Base-by-base conservation (phyloP, 2,797 vertebrate genomes). In the Bradypodion ventrale region DNA sequence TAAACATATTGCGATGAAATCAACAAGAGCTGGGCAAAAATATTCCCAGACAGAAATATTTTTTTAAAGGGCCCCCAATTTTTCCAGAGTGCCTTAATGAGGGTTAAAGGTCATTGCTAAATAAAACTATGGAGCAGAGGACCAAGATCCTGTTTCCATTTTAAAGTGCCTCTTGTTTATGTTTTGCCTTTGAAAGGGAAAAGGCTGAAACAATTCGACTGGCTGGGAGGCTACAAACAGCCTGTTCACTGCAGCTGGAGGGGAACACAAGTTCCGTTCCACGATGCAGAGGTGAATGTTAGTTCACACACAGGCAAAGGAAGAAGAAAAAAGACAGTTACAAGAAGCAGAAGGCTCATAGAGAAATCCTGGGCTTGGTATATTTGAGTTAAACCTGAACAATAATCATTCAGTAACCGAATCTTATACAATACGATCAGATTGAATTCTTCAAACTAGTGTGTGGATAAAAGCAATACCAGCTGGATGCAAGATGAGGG, bases 131-230 rank as follows among this genome's bases (percentile, higher is more conserved):
- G 94, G 93, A 95, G 93, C 93, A 95, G 93, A 95, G 91, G 93
- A 93, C 81, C 90, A 90, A 94, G 95, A 96, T 96, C 95, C 95
- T 96, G 95, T 96, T 96, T 96, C 96, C 95, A 96, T 95, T 96
- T 96, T 95, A 95, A 94, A 95, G 93, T 92, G 90, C 85, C 90
- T 91, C 87, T 87, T 95, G 95, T 96, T 96, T 96, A 96, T 94
- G 89, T 95, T 96, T 95, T 94, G 92, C 84, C 86, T 91, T 95
- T 73, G 65, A 88, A 90, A 94, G 90, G 94, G 94, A 93, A 95
- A 95, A 94, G 92, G 78, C 92, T 87, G 90, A 95, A 95, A 96
- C 94, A 95, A 95, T 96, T 94, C 94, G 83, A 94, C 93, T 95
- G 94, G 92, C 92, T 92, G 87, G 90, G 89, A 94, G 85, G 90